Evolutionary conservation across 2,888 invertebrate species (phyloP), one percentile per base, ranked within the genome.

Genomic region (Pristionchus mayeri): DNA sequence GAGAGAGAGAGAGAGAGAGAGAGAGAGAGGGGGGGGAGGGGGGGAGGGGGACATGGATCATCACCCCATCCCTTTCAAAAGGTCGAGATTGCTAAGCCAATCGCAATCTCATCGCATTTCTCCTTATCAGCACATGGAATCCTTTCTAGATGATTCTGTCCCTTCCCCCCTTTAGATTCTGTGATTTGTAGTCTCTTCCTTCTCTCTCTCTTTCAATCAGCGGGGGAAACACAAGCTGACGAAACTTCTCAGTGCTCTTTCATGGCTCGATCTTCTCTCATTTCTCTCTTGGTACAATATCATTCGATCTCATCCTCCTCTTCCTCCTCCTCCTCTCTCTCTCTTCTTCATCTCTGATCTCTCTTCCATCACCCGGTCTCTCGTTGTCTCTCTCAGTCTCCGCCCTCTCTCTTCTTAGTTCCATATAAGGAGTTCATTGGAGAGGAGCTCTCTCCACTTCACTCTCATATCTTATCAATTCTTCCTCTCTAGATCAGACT

Each of bases 241-340:
- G 75, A 75, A n/a, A 75, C 27, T 48, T 44, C 13, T 44, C 3
- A 75, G 11, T 27, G 4, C 24, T 44, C 75, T 75, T 44, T 75
- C 75, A 48, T 75, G 48, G 75, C 75, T 75, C 67, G 67, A 67
- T 67, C 67, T 67, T 67, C 67, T 34, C 67, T 67, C 37, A 37
- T 37, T 18, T 71, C 71, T 71, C 40, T 71, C 75, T 75, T 75
- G 27, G 24, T 75, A 75, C 75, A 75, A 75, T 75, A 75, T 75
- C 75, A 75, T 75, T 75, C 75, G 75, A 75, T 75, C 75, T 48
- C 67, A 37, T 67, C 37, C 44, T 27, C 75, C 48, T 75, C 44
- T 48, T 48, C 40, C 44, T 44, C 30, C 21, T 24, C 48, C 44
- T 44, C 24, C 13, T 4, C n/a, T 30, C 48, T 24, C 75, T 75